Base-by-base conservation (phyloP, 1,140 invertebrate genomes). In the Phenacoccus solenopsis region DNA sequence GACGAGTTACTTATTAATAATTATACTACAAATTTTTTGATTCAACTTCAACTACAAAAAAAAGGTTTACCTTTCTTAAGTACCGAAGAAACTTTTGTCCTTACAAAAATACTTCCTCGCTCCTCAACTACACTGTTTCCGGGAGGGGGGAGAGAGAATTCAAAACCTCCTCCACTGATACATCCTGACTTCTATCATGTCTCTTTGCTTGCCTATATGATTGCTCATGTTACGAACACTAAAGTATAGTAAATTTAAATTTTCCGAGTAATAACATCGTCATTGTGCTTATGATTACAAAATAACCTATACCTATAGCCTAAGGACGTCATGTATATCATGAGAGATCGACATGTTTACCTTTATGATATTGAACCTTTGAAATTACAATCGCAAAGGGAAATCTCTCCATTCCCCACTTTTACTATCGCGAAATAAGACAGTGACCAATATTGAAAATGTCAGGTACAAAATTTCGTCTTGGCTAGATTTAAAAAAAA, bases 321-420 rank as follows among this genome's bases (percentile, higher is more conserved):
- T 72, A 94, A 93, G 32, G 96, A 99, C 74, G 98, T 99, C 80
- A 82, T 99, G 16, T 96, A 99, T 78, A 94, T 93, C 9, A 83
- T 98, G 71, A 97, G 97, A 56, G 98, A 99, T 82, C 90, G 93
- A 73, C 98, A 99, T 81, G 87, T 99, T 1, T 99, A 99, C 77
- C 77, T 86, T 1, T 98, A 96, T 78, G 98, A 99, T 78, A 81
- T 96, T 56, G 87, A 90, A 67, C 87, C 93, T 3, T 78, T 99
- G 1, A 83, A 90, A 76, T 83, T 88, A 76, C 97, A 99, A 80
- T 72, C 97, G 1, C 79, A 85, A 77, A 85, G 97, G 70, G 79
- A 81, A 72, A 96, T 96, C 1, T 83, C 83, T 70, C 82, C 87
- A 25, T 98, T 98, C 78, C 96, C 97, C 1, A 90, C 81, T 69